Percentiles rank a stretch among this genome's conserved stretches.
phyloP scores from a whole-genome alignment of 1,140 invertebrate species.

The Eumeta japonica region DNA sequence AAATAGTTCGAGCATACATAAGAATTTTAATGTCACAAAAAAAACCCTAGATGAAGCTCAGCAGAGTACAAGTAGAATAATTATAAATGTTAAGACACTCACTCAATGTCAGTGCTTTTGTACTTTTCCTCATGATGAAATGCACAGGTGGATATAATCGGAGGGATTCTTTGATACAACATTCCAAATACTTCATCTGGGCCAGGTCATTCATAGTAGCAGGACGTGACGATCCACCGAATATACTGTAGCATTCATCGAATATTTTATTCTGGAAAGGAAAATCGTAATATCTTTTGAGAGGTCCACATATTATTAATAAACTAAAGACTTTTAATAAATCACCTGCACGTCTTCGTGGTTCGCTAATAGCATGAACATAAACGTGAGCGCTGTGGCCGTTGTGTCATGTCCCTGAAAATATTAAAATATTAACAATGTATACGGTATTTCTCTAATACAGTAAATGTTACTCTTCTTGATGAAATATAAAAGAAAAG shows the following conservation, averaged over 20 bases:
- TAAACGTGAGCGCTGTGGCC: constrained; percentile 49
- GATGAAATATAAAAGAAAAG: too few relatives aligned
- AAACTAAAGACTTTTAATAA: constrained; percentile 9
- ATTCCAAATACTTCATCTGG: constrained; percentile 66
- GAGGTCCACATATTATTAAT: constrained; percentile 4
- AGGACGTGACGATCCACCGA: constrained; percentile 42
- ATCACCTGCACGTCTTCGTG: constrained; percentile 60
- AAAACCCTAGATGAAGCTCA: too few relatives aligned
- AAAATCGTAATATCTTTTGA: not conserved
- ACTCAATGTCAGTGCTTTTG: constrained; percentile 57
- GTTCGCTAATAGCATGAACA: constrained; percentile 53
- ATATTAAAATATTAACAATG: too few relatives aligned
- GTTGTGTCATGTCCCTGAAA: constrained; percentile 61
- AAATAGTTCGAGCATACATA: too few relatives aligned
- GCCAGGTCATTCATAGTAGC: constrained; percentile 58
- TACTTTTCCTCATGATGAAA: constrained; percentile 58
- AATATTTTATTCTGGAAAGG: constrained; percentile 59
- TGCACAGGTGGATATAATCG: constrained; percentile 67
- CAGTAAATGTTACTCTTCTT: too few relatives aligned
- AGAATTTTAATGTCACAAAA: too few relatives aligned
- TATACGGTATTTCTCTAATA: not conserved
- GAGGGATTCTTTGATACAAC: constrained; percentile 64
- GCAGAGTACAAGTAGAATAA: too few relatives aligned
- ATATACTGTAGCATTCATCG: constrained; percentile 62
- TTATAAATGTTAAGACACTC: too few relatives aligned